Base-by-base conservation (phyloP, 2,888 invertebrate genomes). In the Leptura quadrifasciata region DNA sequence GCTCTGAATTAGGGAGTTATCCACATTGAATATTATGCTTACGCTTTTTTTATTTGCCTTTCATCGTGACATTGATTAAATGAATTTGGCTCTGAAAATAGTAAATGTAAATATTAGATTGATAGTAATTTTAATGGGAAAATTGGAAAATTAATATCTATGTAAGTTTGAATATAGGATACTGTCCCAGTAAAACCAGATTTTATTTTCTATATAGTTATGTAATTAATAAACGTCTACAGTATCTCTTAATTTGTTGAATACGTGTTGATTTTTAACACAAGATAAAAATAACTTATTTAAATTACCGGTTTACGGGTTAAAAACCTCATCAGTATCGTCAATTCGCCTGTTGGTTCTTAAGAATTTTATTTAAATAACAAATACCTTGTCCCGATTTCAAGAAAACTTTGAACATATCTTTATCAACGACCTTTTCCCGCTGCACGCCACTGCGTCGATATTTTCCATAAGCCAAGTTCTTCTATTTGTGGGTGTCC, bases 401-500 rank as follows among this genome's bases (percentile, higher is more conserved):
- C 12, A 3, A 12, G 10, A 39, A 39, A 15, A 15, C 39, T 39
- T 39, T 6, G 27, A 31, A 31, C 27, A 31, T 6, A 31, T 8
- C 5, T 31, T 31, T 24, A 24, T 24, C 24, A 31, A 31, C 3
- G 27, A 2, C 27, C 27, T 31, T 31, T 5, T 31, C 27, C 27
- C 21, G 27, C 9, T 9, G 60, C 12, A 57, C 69, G 69, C 21
- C 57, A 24, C 61, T 60, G 57, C 2, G 10, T 27, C 15, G 52
- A 65, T 24, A 65, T 24, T 65, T 54, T 54, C 47, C 65, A 17
- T 65, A 57, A 52, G 47, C 10, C 21, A n/a, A n/a, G 18, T 17
- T 54, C 52, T 76, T 47, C 47, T 47, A 47, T 47, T n/a, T n/a
- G 81, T 80, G 72, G 81, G 81, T 77, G 79, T 74, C 75, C 78